Percentiles rank a stretch among this genome's conserved stretches.
Conservation (phyloP, 2,113 vertebrate species). For the Brienomyrus brachyistius region DNA sequence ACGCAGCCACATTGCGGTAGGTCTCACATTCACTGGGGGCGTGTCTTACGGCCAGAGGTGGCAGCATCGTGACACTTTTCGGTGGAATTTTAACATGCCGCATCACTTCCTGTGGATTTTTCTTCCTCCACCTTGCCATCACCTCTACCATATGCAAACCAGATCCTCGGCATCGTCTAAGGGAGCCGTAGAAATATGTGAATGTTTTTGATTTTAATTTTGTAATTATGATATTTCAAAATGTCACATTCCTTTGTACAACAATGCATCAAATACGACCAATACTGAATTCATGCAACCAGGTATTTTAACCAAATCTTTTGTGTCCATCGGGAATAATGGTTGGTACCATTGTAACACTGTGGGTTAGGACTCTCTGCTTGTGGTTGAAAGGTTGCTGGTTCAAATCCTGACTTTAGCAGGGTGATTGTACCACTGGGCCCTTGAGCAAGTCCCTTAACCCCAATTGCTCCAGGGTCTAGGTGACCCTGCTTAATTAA, state of each 20-base stretch:
- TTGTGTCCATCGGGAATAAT: too few relatives aligned
- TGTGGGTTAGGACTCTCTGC: too few relatives aligned
- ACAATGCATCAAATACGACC: too few relatives aligned
- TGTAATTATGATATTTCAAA: background rate
- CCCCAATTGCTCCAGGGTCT: too few relatives aligned
- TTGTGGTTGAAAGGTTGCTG: too few relatives aligned
- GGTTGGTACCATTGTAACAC: too few relatives aligned
- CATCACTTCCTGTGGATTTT: slow-evolving; percentile 29
- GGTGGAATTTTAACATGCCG: slow-evolving; percentile 38
- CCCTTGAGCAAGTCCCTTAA: too few relatives aligned
- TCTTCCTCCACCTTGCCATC: background rate
- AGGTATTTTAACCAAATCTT: too few relatives aligned
- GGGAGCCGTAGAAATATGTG: background rate
- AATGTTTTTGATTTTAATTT: background rate
- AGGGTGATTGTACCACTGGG: too few relatives aligned
- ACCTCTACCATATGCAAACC: slow-evolving; percentile 26
- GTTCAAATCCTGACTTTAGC: too few relatives aligned
- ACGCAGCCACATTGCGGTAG: slow-evolving; percentile 10
- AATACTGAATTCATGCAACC: too few relatives aligned
- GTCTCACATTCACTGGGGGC: slow-evolving; percentile 21
- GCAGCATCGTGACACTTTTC: slow-evolving; percentile 26
- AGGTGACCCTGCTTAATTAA: too few relatives aligned
- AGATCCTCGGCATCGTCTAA: slow-evolving; percentile 23
- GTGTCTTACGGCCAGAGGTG: slow-evolving; percentile 34
- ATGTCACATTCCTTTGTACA: background rate